phyloP scores from a whole-genome alignment of 2,888 invertebrate species.

The Agapetus fuscipes region DNA sequence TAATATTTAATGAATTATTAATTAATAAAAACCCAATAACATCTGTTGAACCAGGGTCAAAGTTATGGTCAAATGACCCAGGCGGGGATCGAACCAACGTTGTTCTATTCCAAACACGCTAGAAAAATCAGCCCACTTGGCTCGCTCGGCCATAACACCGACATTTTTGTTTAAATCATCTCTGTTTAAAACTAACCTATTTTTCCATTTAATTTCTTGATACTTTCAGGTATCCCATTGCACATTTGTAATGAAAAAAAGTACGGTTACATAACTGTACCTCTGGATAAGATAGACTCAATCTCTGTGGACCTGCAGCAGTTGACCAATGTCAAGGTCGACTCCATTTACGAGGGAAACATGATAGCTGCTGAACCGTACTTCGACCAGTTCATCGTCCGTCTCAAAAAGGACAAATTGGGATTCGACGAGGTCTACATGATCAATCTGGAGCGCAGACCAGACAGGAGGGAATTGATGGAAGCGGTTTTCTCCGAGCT shows the following conservation, averaged over 20 bases:
- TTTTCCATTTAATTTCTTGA: too few relatives aligned
- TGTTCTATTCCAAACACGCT: too few relatives aligned
- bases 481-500: conserved; percentile 64
- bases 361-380: conserved; percentile 35
- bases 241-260: conserved; percentile 69
- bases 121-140: too few relatives aligned
- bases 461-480: conserved; percentile 75
- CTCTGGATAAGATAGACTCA: conserved; percentile 60
- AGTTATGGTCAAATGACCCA: too few relatives aligned
- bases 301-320: conserved; percentile 59
- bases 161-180: too few relatives aligned
- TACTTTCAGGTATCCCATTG: conserved; percentile 46
- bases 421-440: conserved; percentile 76
- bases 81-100: too few relatives aligned
- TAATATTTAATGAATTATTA: too few relatives aligned
- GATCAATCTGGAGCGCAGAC: conserved; percentile 82
- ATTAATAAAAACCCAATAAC: too few relatives aligned
- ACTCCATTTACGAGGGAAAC: conserved; percentile 54
- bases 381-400: conserved; percentile 30
- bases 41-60: too few relatives aligned
- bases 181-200: too few relatives aligned
- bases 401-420: conserved; percentile 49
- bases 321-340: conserved; percentile 64
- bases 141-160: too few relatives aligned
- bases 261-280: conserved; percentile 78